Evolutionary conservation across 2,797 vertebrate genomes (phyloP), one percentile per base, ranked within the genome.

Genomic region (Gorsachius magnificus): DNA sequence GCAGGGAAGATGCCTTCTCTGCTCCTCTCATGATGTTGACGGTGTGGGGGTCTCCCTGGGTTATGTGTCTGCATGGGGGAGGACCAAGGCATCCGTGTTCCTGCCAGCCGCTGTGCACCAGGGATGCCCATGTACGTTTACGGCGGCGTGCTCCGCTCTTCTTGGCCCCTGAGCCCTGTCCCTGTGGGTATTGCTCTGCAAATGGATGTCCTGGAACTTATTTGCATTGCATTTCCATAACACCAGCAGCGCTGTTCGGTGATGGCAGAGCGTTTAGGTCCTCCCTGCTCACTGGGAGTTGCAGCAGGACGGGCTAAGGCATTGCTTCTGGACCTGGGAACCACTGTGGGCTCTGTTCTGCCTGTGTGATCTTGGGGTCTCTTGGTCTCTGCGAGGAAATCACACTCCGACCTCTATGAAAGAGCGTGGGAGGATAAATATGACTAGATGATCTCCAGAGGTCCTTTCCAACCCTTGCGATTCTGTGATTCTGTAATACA

Each of bases 11-110:
- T 75, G 33, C 53, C 28, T 76, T 63, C 69, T 46, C 28, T 21
- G 0, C 9, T 46, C 17, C 0, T 8, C 35, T 16, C 4, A 20
- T 0, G 10, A 3, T 14, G 13, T 4, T 87, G 0, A 2, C 2
- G 5, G 66, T 8, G 48, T 2, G n/a, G 20, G 46, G 18, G 51
- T 79, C 16, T 83, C 54, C 68, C 51, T n/a, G 50, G 1, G 26
- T n/a, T 38, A 0, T 7, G 18, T 16, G 51, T 5, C 50, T 6
- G 4, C 0, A 1, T 3, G 3, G 3, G 50, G 38, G 5, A 36
- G 29, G 64, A 36, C 20, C 0, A 1, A 20, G 50, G 58, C 60
- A 58, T 53, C 41, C 6, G 6, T 3, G 4, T 11, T 16, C 54
- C 80, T 13, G 15, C 21, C 7, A 10, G 19, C 43, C 45, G 77